Conservation (phyloP, 2,113 vertebrate genomes). For the Dicaeum eximium region DNA sequence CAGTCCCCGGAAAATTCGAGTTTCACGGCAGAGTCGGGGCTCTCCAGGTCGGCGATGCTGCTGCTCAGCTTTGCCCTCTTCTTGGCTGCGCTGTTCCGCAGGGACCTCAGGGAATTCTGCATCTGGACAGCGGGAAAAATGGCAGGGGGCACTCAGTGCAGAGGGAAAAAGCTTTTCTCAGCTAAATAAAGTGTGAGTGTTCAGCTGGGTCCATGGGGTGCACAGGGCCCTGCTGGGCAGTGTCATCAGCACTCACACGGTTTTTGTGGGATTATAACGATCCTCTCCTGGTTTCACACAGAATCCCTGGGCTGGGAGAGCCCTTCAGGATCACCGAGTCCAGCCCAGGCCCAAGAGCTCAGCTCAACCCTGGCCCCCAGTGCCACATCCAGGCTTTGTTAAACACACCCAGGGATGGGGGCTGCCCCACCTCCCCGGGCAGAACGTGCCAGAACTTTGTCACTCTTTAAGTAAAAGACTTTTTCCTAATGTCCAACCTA, state of each 20-base stretch:
- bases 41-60: constrained; percentile 77
- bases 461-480: neutral
- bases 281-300: neutral
- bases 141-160: neutral
- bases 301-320: neutral
- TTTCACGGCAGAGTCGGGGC: constrained; percentile 79
- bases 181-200: accelerated
- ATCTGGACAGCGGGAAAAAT: constrained; percentile 71
- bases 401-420: neutral
- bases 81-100: constrained; percentile 89
- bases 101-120: constrained; percentile 83
- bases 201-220: accelerated
- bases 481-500: neutral
- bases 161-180: neutral
- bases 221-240: accelerated
- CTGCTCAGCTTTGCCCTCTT: constrained; percentile 85
- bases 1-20: constrained; percentile 73
- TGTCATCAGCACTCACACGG: accelerated
- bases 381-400: neutral
- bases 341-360: neutral
- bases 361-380: neutral
- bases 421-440: neutral
- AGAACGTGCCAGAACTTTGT: neutral
- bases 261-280: accelerated
- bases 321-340: neutral